These are phyloP conservation scores for Setophaga petechia DNA, from an alignment of 2,113 vertebrate species.

Conservation along the genomic window DNA sequence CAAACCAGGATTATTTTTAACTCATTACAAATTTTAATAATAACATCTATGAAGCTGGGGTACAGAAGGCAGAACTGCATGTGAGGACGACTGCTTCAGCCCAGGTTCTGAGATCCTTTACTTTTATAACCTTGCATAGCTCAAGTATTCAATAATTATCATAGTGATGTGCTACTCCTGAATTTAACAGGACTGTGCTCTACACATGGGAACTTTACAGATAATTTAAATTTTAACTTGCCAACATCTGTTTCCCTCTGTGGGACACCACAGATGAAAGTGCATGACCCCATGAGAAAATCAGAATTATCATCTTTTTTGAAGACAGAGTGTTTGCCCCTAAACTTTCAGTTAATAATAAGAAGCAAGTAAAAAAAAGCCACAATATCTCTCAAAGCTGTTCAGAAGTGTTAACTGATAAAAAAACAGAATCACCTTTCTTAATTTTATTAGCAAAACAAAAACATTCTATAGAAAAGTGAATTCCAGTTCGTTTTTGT, in stretches of 20 bases:
- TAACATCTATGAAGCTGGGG: neutral
- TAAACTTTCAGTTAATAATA: neutral
- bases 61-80: neutral
- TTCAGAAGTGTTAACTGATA: neutral
- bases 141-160: neutral
- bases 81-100: neutral
- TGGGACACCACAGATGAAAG: constrained; percentile 54
- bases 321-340: neutral
- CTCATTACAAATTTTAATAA: neutral
- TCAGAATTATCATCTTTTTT: neutral
- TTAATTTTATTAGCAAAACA: constrained; percentile 56
- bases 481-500: constrained; percentile 20
- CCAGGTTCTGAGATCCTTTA: neutral
- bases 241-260: constrained; percentile 62
- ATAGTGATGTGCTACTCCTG: neutral
- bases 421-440: neutral
- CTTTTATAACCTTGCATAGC: neutral
- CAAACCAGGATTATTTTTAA: neutral
- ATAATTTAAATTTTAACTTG: constrained; percentile 40
- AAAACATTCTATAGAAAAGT: neutral
- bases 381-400: neutral
- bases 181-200: neutral
- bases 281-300: constrained; percentile 54
- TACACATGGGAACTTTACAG: constrained; percentile 1
- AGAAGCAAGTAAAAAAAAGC: neutral